Base-by-base conservation (phyloP, 2,797 vertebrate genomes). In the Bradypodion pumilum region DNA sequence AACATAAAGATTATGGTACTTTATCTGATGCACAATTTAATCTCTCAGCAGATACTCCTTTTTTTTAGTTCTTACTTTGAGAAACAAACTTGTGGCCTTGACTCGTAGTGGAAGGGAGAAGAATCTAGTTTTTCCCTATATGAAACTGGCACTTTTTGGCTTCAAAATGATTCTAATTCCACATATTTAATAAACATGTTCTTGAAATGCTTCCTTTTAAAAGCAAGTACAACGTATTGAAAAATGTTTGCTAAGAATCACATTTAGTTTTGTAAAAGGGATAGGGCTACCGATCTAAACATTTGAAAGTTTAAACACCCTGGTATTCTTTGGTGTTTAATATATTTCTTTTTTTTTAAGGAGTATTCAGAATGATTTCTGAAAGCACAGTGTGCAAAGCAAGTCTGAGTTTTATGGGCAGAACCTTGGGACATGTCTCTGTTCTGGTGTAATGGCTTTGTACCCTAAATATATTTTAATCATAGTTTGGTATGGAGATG, bases 31-130 rank as follows among this genome's bases (percentile, higher is more conserved):
- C 92, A 91, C 84, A 90, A 52, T 59, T 85, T 74, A 76, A 90
- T 92, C 94, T 94, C 93, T 95, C 88, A 82, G 95, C 94, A 91
- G 94, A 94, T 88, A 94, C 91, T 94, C 90, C 81, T 90, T 74
- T 74, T 63, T 83, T 62, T 59, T 93, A 88, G 85, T 90, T 49
- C 73, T 74, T 82, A 69, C 19, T 69, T 75, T 4, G 32, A 69
- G 72, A 62, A 72, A 72, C 46, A 91, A 90, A 92, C 88, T 92
- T 81, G 94, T 94, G 94, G 94, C 94, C 94, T 94, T 94, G 92
- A 91, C 75, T 78, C 86, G 89, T 80, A 19, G 40, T 80, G 87
- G 80, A 86, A 90, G 84, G 89, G 89, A 92, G 87, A 74, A 88
- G 80, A 87, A 79, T 85, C 82, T 90, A 89, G 90, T 92, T 90